These are phyloP conservation scores for Phyllotis vaccarum DNA, from an alignment of 2,797 vertebrate genomes.

Conservation along the genomic window DNA sequence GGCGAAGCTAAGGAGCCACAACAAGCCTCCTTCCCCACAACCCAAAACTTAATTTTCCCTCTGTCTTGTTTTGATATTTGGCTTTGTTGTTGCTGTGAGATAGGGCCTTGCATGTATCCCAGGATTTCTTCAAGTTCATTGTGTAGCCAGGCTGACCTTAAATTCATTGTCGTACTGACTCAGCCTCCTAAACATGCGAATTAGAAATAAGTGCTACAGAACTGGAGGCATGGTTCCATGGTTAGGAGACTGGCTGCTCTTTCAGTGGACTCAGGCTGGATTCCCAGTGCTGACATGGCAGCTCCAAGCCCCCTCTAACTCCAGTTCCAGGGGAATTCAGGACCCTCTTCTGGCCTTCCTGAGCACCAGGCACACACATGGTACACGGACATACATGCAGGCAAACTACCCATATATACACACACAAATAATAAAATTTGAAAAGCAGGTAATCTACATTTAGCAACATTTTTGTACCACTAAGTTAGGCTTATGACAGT, in stretches of 20 bases:
- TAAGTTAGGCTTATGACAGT: slow-evolving; percentile 3
- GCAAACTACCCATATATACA: neutral
- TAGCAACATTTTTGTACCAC: neutral
- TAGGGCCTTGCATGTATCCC: neutral
- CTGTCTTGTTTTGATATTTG: neutral
- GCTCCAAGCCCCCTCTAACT: neutral
- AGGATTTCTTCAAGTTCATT: neutral
- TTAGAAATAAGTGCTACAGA: neutral
- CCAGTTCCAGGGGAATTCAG: neutral
- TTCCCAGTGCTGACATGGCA: neutral
- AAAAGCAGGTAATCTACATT: neutral
- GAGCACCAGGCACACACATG: neutral
- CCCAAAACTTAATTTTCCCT: neutral
- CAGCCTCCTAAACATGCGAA: neutral
- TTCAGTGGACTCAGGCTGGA: too few relatives aligned
- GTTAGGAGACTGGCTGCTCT: neutral
- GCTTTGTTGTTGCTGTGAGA: neutral
- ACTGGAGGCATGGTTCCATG: neutral
- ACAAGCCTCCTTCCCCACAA: neutral
- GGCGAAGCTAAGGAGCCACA: neutral
- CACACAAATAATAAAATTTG: neutral
- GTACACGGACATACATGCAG: neutral
- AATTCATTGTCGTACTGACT: neutral
- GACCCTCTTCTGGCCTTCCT: neutral
- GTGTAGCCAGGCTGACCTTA: neutral